Percentiles rank a stretch among this genome's conserved stretches.
phyloP scores from a whole-genome alignment of 1,140 invertebrate genomes.

The Ditylenchus dipsaci region DNA sequence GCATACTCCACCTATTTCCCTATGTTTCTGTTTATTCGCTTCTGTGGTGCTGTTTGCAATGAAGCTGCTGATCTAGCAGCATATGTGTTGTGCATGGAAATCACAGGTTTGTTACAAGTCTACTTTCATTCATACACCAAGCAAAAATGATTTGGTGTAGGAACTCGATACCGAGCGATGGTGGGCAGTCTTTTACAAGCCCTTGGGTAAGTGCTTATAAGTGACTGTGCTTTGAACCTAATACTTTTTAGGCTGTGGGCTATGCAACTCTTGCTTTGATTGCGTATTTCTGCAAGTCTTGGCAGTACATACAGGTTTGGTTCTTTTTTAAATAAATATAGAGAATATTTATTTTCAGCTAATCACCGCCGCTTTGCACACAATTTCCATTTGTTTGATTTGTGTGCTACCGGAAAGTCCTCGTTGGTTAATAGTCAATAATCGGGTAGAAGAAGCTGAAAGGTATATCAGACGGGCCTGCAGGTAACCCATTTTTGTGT shows the following conservation, averaged over 20 bases:
- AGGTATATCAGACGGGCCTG: conserved; percentile 56
- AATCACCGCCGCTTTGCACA: conserved; percentile 52
- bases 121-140: not conserved
- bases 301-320: conserved; percentile 49
- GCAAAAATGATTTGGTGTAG: conserved; percentile 4
- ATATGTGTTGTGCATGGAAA: conserved; percentile 51
- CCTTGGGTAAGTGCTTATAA: conserved; percentile 44
- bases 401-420: conserved; percentile 56
- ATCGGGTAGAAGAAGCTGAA: conserved; percentile 53
- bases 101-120: conserved; percentile 38
- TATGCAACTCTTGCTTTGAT: conserved; percentile 53
- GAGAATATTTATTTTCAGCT: conserved; percentile 36
- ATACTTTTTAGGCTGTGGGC: conserved; percentile 38
- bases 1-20: conserved; percentile 56
- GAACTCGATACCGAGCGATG: conserved; percentile 54
- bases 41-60: conserved; percentile 56
- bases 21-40: conserved; percentile 56
- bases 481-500: conserved; percentile 18
- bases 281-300: conserved; percentile 54
- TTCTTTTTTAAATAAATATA: not conserved
- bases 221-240: too few species aligned
- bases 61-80: conserved; percentile 56
- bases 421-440: conserved; percentile 55
- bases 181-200: conserved; percentile 54
- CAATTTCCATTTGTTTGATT: conserved; percentile 47